phyloP scores from a whole-genome alignment of 1,140 invertebrate genomes.

The Oryzaephilus surinamensis region DNA sequence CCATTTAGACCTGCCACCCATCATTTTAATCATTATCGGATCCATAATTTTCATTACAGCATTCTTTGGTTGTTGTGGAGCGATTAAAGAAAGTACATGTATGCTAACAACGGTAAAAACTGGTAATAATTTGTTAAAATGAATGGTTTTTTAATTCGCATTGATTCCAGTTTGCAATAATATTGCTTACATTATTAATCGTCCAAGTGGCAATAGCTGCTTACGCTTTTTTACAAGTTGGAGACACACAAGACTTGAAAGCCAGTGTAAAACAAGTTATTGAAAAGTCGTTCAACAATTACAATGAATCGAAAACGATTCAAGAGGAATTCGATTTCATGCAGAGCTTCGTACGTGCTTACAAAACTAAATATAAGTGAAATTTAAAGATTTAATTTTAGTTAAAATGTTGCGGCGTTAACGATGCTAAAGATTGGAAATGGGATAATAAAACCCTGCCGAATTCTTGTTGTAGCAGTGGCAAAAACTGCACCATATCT shows the following conservation, averaged over 20 bases:
- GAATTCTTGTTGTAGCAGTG: slow-evolving; percentile 11
- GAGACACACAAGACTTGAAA: slow-evolving; percentile 16
- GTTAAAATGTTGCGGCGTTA: slow-evolving; percentile 52
- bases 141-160: not conserved
- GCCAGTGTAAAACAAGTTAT: slow-evolving; percentile 13
- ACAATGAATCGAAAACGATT: slow-evolving; percentile 23
- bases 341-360: slow-evolving; percentile 27
- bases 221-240: slow-evolving; percentile 29
- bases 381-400: slow-evolving; percentile 29
- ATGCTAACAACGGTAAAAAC: slow-evolving; percentile 59
- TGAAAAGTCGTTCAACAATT: slow-evolving; percentile 36
- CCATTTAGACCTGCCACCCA: slow-evolving; percentile 42
- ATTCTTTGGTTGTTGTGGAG: slow-evolving; percentile 80
- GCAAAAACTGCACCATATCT: slow-evolving; percentile 12
- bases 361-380: not conserved
- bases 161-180: slow-evolving; percentile 36
- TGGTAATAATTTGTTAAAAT: not conserved
- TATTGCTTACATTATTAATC: slow-evolving; percentile 36
- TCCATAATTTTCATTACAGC: slow-evolving; percentile 67
- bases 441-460: slow-evolving; percentile 8
- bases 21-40: slow-evolving; percentile 67
- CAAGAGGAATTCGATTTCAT: slow-evolving; percentile 37
- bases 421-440: slow-evolving; percentile 37
- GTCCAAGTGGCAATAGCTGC: slow-evolving; percentile 37
- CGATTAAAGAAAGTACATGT: slow-evolving; percentile 67